These are phyloP conservation scores for Tyrannus savana DNA, from an alignment of 2,113 vertebrate species.

Conservation along the genomic window DNA sequence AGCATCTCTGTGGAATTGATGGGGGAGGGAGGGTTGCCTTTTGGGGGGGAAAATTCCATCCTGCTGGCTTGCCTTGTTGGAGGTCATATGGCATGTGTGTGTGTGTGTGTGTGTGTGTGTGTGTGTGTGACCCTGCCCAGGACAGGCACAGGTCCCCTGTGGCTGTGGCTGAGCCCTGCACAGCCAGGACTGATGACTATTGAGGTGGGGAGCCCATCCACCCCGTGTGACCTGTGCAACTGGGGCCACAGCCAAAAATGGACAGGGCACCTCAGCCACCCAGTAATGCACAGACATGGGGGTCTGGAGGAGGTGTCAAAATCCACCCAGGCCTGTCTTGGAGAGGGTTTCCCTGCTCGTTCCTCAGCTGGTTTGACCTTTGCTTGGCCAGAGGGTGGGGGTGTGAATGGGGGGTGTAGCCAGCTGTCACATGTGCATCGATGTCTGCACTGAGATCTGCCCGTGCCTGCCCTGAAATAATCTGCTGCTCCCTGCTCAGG, in stretches of 20 bases:
- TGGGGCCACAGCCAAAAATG: not conserved
- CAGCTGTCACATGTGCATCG: rapidly evolving
- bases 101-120: no score
- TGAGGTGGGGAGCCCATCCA: not conserved
- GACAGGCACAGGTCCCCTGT: not conserved
- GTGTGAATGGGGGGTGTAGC: not conserved
- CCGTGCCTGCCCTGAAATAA: not conserved
- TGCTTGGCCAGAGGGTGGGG: not conserved
- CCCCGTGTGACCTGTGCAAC: not conserved
- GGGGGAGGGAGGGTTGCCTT: not conserved
- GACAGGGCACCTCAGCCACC: no score
- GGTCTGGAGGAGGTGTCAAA: not conserved
- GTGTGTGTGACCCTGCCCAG: not conserved
- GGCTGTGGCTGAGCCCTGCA: not conserved
- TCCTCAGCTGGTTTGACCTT: not conserved
- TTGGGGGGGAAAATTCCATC: not conserved
- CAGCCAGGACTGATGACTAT: not conserved
- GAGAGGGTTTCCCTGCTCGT: not conserved
- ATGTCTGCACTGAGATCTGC: not conserved
- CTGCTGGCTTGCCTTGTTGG: not conserved
- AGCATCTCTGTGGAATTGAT: not conserved
- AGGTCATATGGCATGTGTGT: not conserved
- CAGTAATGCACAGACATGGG: not conserved
- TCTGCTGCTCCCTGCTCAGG: not conserved
- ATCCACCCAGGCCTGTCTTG: not conserved